These are phyloP conservation scores for Anagyrus pseudococci DNA, from an alignment of 2,888 invertebrate genomes.

Conservation along the genomic window DNA sequence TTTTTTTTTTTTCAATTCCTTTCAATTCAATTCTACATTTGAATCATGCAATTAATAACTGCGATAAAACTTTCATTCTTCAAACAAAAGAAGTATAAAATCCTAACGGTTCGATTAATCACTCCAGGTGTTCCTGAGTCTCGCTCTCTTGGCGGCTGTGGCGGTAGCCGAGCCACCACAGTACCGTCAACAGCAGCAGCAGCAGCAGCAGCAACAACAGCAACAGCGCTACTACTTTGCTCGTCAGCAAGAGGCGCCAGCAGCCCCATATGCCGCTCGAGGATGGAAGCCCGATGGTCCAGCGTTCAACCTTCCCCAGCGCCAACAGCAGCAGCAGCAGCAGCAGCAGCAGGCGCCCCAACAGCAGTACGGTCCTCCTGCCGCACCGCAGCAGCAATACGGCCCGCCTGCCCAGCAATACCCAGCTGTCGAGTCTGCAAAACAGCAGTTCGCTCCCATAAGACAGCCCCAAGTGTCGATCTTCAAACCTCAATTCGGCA, in stretches of 20 bases:
- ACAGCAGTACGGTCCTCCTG: slow-evolving; percentile 41
- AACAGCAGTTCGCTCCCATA: slow-evolving; percentile 1
- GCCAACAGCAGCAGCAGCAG: slow-evolving; percentile 43
- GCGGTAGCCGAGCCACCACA: slow-evolving; percentile 62
- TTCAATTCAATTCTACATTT: background rate
- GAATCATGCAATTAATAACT: background rate
- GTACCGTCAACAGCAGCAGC: slow-evolving; percentile 47
- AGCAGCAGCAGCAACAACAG: slow-evolving; percentile 38
- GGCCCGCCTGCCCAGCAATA: no score
- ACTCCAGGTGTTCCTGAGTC: slow-evolving; percentile 57
- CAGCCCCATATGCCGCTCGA: slow-evolving; percentile 60
- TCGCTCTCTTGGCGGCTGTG: slow-evolving; percentile 58
- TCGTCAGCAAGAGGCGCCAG: slow-evolving; percentile 50
- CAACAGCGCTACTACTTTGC: slow-evolving; percentile 52
- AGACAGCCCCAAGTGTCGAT: background rate
- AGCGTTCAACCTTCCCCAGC: slow-evolving; percentile 59
- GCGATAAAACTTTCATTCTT: no score
- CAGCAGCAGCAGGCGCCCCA: slow-evolving; percentile 42
- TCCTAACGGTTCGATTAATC: background rate
- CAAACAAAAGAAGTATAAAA: no score
- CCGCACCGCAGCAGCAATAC: slow-evolving; percentile 27
- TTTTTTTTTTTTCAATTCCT: background rate
- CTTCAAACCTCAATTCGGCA: slow-evolving; percentile 31
- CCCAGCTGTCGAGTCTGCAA: no score
- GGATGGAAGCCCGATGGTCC: slow-evolving; percentile 63